Evolutionary conservation across 2,888 invertebrate genomes (phyloP).

Genomic region (Oscheius sp.): DNA sequence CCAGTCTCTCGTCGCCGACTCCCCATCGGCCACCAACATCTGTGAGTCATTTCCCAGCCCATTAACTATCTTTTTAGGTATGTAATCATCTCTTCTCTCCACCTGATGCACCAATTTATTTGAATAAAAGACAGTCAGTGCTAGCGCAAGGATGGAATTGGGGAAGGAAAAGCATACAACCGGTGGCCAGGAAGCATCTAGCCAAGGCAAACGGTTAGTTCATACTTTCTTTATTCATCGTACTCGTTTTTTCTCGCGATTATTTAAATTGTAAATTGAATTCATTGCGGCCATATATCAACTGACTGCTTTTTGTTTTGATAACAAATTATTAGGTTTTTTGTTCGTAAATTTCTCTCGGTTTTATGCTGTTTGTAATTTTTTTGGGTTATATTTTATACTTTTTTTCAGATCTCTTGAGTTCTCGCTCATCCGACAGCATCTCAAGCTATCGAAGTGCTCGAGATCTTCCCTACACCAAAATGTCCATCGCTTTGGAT

Average conservation of each 20-base stretch:
- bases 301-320: too few species aligned
- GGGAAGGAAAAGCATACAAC: conserved; percentile 51
- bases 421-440: conserved; percentile 30
- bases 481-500: conserved; percentile 50
- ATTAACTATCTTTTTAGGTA: conserved; percentile 32
- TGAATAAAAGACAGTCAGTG: conserved; percentile 44
- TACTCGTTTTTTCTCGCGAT: too few species aligned
- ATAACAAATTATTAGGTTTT: too few species aligned
- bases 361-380: too few species aligned
- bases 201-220: conserved; percentile 29
- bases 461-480: conserved; percentile 37
- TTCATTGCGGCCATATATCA: too few species aligned
- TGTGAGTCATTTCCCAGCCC: conserved; percentile 17
- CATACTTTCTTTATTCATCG: too few species aligned
- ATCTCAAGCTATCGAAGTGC: conserved; percentile 28
- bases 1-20: conserved; percentile 56
- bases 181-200: conserved; percentile 33
- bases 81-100: conserved; percentile 64
- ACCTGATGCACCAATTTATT: conserved; percentile 51
- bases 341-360: too few species aligned
- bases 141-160: conserved; percentile 55
- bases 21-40: conserved; percentile 50
- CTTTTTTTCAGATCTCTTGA: conserved; percentile 17
- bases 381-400: too few species aligned
- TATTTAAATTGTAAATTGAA: too few species aligned